These are phyloP conservation scores for Gastrophysa polygoni DNA, from an alignment of 2,888 invertebrate species.

Conservation along the genomic window DNA sequence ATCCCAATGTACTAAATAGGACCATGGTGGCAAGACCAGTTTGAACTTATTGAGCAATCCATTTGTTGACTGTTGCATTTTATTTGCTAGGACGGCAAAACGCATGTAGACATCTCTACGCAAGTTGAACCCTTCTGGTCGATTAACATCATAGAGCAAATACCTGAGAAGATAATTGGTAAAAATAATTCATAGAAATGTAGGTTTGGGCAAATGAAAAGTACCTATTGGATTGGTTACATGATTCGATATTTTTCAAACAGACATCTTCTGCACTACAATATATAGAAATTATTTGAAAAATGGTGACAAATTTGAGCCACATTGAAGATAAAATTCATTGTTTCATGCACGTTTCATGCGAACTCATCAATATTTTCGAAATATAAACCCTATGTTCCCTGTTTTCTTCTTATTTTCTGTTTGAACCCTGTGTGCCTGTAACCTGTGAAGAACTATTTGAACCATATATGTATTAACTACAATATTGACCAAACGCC, in stretches of 20 bases:
- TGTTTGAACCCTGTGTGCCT: too few relatives aligned
- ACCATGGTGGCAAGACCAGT: slow-evolving; percentile 92
- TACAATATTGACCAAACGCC: too few relatives aligned
- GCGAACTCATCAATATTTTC: too few relatives aligned
- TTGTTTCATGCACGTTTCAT: too few relatives aligned
- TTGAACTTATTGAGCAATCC: slow-evolving; percentile 62
- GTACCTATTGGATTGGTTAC: slow-evolving; percentile 12
- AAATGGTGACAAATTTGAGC: not conserved
- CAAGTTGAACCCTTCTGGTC: slow-evolving; percentile 95
- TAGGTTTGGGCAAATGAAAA: too few relatives aligned
- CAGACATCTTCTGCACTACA: slow-evolving; percentile 12
- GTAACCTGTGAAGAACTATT: too few relatives aligned
- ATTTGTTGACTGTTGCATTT: slow-evolving; percentile 62
- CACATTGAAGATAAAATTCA: not conserved
- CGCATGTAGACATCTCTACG: slow-evolving; percentile 95
- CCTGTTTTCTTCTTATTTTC: too few relatives aligned
- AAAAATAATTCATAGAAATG: not conserved
- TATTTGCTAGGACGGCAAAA: slow-evolving; percentile 80
- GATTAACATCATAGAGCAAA: slow-evolving; percentile 92
- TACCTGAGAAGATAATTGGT: slow-evolving; percentile 62
- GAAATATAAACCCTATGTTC: too few relatives aligned
- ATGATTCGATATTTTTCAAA: slow-evolving; percentile 15
- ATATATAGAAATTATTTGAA: not conserved
- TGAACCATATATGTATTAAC: too few relatives aligned
- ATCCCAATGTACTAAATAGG: slow-evolving; percentile 87